phyloP scores from a whole-genome alignment of 2,113 vertebrate species.

The Stercorarius parasiticus region DNA sequence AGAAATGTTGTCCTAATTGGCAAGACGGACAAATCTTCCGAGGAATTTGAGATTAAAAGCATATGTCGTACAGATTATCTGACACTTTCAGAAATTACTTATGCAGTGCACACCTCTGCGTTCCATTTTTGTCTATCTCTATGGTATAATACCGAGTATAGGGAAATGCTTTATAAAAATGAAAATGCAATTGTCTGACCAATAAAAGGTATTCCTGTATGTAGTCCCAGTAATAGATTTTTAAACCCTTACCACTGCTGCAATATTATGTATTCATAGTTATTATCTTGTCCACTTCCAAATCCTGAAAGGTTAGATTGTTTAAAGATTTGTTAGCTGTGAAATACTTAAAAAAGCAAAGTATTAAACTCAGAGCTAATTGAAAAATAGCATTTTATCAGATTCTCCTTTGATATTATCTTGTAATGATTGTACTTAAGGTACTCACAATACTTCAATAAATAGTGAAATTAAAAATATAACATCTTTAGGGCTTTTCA shows the following conservation, averaged over 20 bases:
- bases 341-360: slow-evolving; percentile 69
- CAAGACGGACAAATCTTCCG: background rate
- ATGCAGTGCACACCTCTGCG: background rate
- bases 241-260: slow-evolving; percentile 61
- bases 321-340: slow-evolving; percentile 76
- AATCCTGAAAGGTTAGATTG: slow-evolving; percentile 73
- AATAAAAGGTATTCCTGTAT: slow-evolving; percentile 64
- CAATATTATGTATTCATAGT: slow-evolving; percentile 59
- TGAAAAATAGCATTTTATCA: slow-evolving; percentile 73
- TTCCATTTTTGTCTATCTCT: slow-evolving; percentile 14
- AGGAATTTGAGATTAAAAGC: background rate
- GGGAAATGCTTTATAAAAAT: slow-evolving; percentile 54
- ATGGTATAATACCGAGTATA: background rate
- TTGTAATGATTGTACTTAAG: slow-evolving; percentile 69
- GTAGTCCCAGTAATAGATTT: slow-evolving; percentile 69
- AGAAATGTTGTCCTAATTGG: background rate
- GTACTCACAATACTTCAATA: slow-evolving; percentile 67
- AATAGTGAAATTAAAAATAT: slow-evolving; percentile 75
- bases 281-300: slow-evolving; percentile 77
- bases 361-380: slow-evolving; percentile 68
- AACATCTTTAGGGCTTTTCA: slow-evolving; percentile 73
- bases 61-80: background rate
- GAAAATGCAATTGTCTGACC: slow-evolving; percentile 69
- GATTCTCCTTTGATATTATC: slow-evolving; percentile 66
- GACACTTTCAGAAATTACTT: background rate